Conservation (phyloP, 2,797 vertebrate genomes). For the Peromyscus aztecus region DNA sequence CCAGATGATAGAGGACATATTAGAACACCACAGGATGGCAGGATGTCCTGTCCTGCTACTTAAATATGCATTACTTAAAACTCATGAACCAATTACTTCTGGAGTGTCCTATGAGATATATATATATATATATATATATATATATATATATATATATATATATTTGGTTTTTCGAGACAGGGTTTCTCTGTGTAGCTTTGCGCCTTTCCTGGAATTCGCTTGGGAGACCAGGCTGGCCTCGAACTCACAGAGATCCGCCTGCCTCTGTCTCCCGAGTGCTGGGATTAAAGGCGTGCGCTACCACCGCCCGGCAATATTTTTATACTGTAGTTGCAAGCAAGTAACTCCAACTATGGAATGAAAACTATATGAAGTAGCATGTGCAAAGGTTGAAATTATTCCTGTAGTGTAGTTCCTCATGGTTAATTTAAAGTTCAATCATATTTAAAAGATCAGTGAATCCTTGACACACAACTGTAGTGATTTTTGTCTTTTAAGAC, state of each 20-base stretch:
- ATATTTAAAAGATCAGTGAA: slow-evolving; percentile 33
- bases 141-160: too few relatives aligned
- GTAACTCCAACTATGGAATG: background rate
- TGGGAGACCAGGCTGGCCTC: too few relatives aligned
- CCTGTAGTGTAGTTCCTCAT: background rate
- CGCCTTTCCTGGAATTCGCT: too few relatives aligned
- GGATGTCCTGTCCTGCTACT: background rate
- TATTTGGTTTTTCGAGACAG: too few relatives aligned
- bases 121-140: too few relatives aligned
- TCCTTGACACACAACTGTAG: background rate
- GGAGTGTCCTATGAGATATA: background rate
- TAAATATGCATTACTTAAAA: background rate
- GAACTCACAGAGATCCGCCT: too few relatives aligned
- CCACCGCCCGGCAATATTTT: too few relatives aligned
- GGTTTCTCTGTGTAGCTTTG: too few relatives aligned
- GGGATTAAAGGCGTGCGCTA: too few relatives aligned
- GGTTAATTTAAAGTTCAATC: slow-evolving; percentile 42
- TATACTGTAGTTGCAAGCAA: background rate
- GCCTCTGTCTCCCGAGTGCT: too few relatives aligned
- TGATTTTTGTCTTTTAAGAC: slow-evolving; percentile 62
- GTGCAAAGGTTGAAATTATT: background rate
- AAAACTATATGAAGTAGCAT: slow-evolving; percentile 1
- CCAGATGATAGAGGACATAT: background rate
- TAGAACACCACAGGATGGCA: background rate
- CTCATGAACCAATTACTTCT: background rate